Percentiles rank a stretch among this genome's conserved stretches.
phyloP scores from a whole-genome alignment of 2,888 invertebrate species.

The Eristalis tenax region DNA sequence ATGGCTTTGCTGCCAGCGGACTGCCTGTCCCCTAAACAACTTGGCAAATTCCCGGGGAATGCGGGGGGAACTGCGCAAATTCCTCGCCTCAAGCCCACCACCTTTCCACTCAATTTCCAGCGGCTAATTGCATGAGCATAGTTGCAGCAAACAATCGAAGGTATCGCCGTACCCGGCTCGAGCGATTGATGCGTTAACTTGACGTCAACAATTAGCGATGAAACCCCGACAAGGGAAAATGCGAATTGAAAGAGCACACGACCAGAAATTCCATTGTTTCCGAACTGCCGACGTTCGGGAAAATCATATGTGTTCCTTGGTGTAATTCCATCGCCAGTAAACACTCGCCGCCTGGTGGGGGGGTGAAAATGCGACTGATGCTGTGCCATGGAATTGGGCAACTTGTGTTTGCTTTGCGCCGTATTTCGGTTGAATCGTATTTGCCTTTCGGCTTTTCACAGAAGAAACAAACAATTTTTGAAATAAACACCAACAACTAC shows the following conservation, averaged over 20 bases:
- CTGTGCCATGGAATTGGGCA: not conserved
- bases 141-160: not conserved
- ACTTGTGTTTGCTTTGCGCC: not conserved
- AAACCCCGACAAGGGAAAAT: not conserved
- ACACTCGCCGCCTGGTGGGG: not conserved
- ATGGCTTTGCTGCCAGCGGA: too few species aligned
- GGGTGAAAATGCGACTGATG: not conserved
- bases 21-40: too few species aligned
- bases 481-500: constrained; percentile 23
- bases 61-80: not conserved
- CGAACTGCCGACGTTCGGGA: not conserved
- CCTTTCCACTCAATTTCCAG: not conserved
- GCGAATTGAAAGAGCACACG: not conserved
- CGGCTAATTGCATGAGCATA: not conserved
- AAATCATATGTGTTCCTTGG: not conserved
- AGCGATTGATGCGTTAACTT: not conserved
- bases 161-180: not conserved
- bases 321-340: not conserved
- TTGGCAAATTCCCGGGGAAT: not conserved
- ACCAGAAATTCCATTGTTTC: not conserved
- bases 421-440: not conserved
- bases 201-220: not conserved
- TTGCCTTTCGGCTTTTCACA: not conserved
- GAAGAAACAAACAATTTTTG: not conserved
- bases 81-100: not conserved